Base-by-base conservation (phyloP, 2,797 vertebrate genomes). In the Psittacula derbiana region DNA sequence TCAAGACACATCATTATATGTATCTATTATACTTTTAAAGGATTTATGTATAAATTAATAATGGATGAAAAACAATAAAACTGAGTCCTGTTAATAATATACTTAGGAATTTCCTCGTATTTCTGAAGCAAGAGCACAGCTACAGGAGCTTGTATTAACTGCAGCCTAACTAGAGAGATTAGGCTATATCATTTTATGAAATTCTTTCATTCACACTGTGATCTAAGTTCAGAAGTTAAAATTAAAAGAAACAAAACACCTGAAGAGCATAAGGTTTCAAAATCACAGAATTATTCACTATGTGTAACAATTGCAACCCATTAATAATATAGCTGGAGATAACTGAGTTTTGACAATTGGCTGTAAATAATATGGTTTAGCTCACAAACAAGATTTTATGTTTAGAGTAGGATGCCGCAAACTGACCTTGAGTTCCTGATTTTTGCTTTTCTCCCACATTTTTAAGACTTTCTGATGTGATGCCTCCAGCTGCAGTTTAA, bases 401-500 rank as follows among this genome's bases (percentile, higher is more conserved):
- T 81, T 65, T 57, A 73, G 2, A 46, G 17, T 53, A 28, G 6
- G 80, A 64, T 83, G 31, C 43, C 6, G 3, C 52, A 89, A 93
- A 95, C 86, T 92, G 73, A 98, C 98, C 97, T 97, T 97, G 64
- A 98, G 94, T 43, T 98, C 97, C 82, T 96, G 97, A 49, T 94
- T 93, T 92, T 97, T 97, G 86, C 78, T 96, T 80, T 96, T 97
- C 91, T 98, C 96, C 17, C 97, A 88, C 69, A 90, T 73, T 92
- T 92, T 92, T 67, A 97, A 88, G 66, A 96, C 94, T 80, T 93
- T 94, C 74, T 97, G 97, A 85, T 98, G 96, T 33, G 96, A 95
- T 14, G 94, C 93, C 96, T 99, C 98, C 81, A 99, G 97, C 96
- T 99, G 98, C 2, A 98, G 97, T 93, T 98, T 98, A 88, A 98